Evolutionary conservation across 2,888 invertebrate species (phyloP).

Genomic region (Antitype chi): DNA sequence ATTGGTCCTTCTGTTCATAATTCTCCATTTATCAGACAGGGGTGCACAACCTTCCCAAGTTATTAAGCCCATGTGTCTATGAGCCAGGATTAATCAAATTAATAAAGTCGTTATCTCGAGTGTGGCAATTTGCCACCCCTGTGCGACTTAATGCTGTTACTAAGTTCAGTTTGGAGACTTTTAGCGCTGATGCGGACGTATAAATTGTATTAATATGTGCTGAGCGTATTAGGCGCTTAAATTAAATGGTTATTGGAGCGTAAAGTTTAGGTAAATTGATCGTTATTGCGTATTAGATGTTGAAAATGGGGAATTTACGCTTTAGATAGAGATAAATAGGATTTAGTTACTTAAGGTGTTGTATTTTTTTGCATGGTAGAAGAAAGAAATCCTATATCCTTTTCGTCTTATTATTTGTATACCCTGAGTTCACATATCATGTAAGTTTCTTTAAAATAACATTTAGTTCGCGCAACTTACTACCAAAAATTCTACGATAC

Average conservation of each 20-base stretch:
- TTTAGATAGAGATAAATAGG: not conserved
- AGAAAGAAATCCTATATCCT: not conserved
- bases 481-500: not conserved
- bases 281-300: constrained; percentile 42
- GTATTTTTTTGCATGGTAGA: not conserved
- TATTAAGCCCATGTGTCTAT: constrained; percentile 77
- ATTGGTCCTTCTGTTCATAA: constrained; percentile 27
- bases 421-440: not conserved
- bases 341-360: not conserved
- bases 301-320: constrained; percentile 13
- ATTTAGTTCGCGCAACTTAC: not conserved
- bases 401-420: not conserved
- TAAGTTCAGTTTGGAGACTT: constrained; percentile 64
- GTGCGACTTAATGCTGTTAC: constrained; percentile 70
- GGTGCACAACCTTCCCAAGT: constrained; percentile 64
- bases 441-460: not conserved
- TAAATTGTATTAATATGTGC: constrained; percentile 64
- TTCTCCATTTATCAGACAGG: constrained; percentile 35
- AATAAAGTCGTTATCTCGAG: constrained; percentile 82
- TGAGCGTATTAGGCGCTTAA: constrained; percentile 36
- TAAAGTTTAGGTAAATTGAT: constrained; percentile 41
- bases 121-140: constrained; percentile 77
- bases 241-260: constrained; percentile 52
- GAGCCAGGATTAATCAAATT: constrained; percentile 80
- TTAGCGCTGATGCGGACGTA: constrained; percentile 63